Base-by-base conservation (phyloP, 2,113 vertebrate species). In the Aptenodytes patagonicus region DNA sequence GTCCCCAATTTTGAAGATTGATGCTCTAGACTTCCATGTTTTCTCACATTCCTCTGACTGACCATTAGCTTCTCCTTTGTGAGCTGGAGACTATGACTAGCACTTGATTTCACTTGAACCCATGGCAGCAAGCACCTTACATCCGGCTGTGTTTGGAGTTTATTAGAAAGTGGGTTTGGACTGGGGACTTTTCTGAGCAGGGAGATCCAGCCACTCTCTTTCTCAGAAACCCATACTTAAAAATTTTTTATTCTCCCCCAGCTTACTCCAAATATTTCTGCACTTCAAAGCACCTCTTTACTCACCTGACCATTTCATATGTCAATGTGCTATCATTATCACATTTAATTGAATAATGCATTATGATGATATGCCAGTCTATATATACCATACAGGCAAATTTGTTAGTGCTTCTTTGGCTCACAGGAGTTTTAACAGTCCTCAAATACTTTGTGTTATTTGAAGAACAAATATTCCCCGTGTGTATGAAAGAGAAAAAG, bases 241-340 rank as follows among this genome's bases (percentile, higher is more conserved):
- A 96, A 92, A 71, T 83, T 86, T 44, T 92, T 97, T 97, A 58
- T 97, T 96, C 57, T 93, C 52, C 62, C 65, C 95, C 84, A 96
- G 68, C 81, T 96, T 94, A 95, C 87, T 98, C 89, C 76, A 97
- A 85, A 94, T 97, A 97, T 93, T 91, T 96, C 96, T 98, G 90
- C 73, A 97, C 90, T 98, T 98, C 97, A 98, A 98, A 98, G 95
- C 66, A 96, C 93, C 94, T 96, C 71, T 97, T 97, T 97, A 98
- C 98, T 97, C 97, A 97, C 93, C 89, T 97, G 96, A 92, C 72
- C 91, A 78, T 98, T 98, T 98, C 62, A 94, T 97, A 93, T 97
- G 95, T 95, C 95, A 95, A 61, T 96, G 93, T 89, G 82, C 46
- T 95, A 79, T 97, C 90, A 94, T 96, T 97, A 93, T 86, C 80